Percentiles rank a stretch among this genome's conserved stretches.
Evolutionary conservation across 2,888 invertebrate species (phyloP).

Genomic region (Meghimatium bilineatum): DNA sequence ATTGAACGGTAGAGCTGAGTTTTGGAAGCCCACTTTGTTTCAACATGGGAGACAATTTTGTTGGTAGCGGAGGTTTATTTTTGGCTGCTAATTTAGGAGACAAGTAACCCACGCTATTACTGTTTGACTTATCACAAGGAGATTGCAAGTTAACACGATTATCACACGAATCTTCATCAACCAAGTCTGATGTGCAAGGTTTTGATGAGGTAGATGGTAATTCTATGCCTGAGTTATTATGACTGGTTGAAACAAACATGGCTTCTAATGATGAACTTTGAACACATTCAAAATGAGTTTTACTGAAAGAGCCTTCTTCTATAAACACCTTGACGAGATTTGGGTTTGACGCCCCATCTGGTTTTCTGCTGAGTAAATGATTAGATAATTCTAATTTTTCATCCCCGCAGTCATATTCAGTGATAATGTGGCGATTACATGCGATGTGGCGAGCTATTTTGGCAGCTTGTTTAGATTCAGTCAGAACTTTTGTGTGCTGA

Average conservation of each 20-base stretch:
- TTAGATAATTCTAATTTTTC: constrained; percentile 50
- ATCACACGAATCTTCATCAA: constrained; percentile 32
- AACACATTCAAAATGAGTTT: constrained; percentile 8
- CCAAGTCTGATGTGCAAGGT: not conserved
- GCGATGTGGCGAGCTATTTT: constrained; percentile 49
- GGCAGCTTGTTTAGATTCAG: constrained; percentile 50
- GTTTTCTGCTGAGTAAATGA: constrained; percentile 77
- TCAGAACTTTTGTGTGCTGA: constrained; percentile 51
- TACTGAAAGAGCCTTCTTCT: constrained; percentile 40
- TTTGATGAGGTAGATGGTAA: constrained; percentile 39
- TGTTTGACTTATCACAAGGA: constrained; percentile 28
- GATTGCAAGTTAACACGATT: constrained; percentile 32
- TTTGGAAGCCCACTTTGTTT: constrained; percentile 42
- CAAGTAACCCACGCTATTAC: not conserved
- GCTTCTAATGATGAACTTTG: constrained; percentile 32
- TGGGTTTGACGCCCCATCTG: constrained; percentile 95
- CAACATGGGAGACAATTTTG: constrained; percentile 56
- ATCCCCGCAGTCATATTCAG: constrained; percentile 48
- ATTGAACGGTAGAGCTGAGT: constrained; percentile 34
- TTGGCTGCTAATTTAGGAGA: constrained; percentile 45
- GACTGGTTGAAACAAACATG: constrained; percentile 38
- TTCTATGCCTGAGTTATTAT: constrained; percentile 44
- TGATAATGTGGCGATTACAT: not conserved
- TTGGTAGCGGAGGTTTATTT: constrained; percentile 66
- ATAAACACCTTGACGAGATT: constrained; percentile 80